Evolutionary conservation across 35 echinoderm and acorn worm species (phyloP), one percentile per base, ranked within the genome.

Genomic region (Anneissia japonica): DNA sequence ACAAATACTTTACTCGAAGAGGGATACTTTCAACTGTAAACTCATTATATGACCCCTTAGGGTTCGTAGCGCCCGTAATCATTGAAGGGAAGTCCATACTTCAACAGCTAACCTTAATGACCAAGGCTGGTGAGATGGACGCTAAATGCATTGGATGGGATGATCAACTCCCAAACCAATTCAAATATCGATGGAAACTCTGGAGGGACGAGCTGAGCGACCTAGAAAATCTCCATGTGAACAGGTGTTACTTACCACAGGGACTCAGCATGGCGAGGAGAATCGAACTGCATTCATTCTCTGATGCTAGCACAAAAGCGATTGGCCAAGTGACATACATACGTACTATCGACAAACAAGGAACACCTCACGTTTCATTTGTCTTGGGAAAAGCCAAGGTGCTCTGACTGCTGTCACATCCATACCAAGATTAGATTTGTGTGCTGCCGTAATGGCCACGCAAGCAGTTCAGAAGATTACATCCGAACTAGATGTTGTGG

Each of bases 331-430:
- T 37, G 7, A 46, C 35, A 55, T 84, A 84, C 35, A 33, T 84
- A 37, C n/a, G 51, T 13, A 0, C 29, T n/a, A 26, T 84, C 51
- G 73, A 84, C 35, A 33, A 84, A 26, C 30, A 73, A 34, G 51
- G 33, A 34, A 73, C 32, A 73, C 43, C 51, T 73, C n/a, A 64
- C 34, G 38, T 79, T 23, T 7, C 14, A 40, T 0, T 85, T 21
- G 29, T 94, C 82, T 55, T 93, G 73, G 82, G 5, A 35, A 77
- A 77, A 26, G 75, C 75, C 11, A 77, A 26, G 26, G 75, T 77
- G 9, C 30, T 11, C 5, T 31, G 19, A 77, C 14, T 37, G 10
- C 75, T 77, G 75, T 31, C 10, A 31, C 33, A 13, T 77, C 75
- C 26, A 77, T 77, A 33, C 75, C 75, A 35, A 10, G 12, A 0